Percentiles rank a stretch among this genome's conserved stretches.
Evolutionary conservation across 2,888 invertebrate species (phyloP).

Genomic region (Chloroclystis v-ata): DNA sequence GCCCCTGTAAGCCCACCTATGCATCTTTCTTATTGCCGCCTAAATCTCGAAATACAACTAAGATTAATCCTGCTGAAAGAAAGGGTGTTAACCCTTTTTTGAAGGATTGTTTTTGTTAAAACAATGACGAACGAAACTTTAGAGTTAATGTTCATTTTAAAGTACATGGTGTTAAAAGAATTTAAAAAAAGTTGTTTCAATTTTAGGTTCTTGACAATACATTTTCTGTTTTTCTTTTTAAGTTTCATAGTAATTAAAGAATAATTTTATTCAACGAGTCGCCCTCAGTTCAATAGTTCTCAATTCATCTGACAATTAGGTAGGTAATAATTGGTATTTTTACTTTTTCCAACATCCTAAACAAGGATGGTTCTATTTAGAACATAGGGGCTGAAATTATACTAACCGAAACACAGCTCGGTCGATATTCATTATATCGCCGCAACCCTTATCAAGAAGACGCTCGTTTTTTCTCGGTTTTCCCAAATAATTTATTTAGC

Average conservation of each 20-base stretch:
- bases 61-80: constrained; percentile 76
- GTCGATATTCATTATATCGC: constrained; percentile 72
- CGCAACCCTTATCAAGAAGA: constrained; percentile 78
- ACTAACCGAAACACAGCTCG: constrained; percentile 25
- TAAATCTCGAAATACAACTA: constrained; percentile 77
- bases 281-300: too few relatives aligned
- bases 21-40: constrained; percentile 76
- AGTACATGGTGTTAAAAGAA: too few relatives aligned
- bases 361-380: too few relatives aligned
- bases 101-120: constrained; percentile 32
- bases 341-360: too few relatives aligned
- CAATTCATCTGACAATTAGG: too few relatives aligned
- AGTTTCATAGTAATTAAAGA: too few relatives aligned
- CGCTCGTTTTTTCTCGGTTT: constrained; percentile 77
- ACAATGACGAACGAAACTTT: not conserved
- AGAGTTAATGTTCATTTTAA: too few relatives aligned
- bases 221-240: too few relatives aligned
- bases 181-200: too few relatives aligned
- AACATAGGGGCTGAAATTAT: not conserved
- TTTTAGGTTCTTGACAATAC: too few relatives aligned
- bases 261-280: too few relatives aligned
- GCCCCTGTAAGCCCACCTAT: constrained; percentile 75
- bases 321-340: too few relatives aligned
- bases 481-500: constrained; percentile 79
- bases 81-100: constrained; percentile 68